Percentiles rank a stretch among this genome's conserved stretches.
These are phyloP conservation scores for Kradibia gibbosae DNA, from an alignment of 1,140 invertebrate genomes.

Conservation along the genomic window DNA sequence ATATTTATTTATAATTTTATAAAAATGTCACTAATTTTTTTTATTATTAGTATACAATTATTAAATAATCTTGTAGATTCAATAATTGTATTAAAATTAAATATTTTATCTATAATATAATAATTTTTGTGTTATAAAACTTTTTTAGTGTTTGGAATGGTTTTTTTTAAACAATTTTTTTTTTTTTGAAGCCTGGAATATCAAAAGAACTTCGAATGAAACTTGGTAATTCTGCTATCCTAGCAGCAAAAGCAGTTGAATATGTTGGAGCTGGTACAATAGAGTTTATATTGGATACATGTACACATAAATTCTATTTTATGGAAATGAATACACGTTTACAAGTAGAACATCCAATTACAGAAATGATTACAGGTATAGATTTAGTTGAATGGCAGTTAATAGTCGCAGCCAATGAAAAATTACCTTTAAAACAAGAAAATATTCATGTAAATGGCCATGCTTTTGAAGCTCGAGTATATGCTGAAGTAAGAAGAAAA, in stretches of 20 bases:
- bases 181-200: constrained; percentile 80
- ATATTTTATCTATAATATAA: too few species aligned
- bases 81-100: too few species aligned
- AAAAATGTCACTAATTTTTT: too few species aligned
- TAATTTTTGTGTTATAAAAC: too few species aligned
- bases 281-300: constrained; percentile 92
- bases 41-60: too few species aligned
- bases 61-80: too few species aligned
- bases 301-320: constrained; percentile 93
- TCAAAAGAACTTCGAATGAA: constrained; percentile 81
- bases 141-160: background rate
- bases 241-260: constrained; percentile 91
- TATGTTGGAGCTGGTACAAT: constrained; percentile 98
- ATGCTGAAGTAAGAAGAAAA: constrained; percentile 83
- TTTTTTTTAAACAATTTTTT: background rate
- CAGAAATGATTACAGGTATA: constrained; percentile 94
- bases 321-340: constrained; percentile 99
- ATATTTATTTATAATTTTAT: too few species aligned
- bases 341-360: constrained; percentile 98
- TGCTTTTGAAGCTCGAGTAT: constrained; percentile 95
- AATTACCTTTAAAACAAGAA: constrained; percentile 85
- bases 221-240: constrained; percentile 92
- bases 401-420: constrained; percentile 87
- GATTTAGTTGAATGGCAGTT: constrained; percentile 99
- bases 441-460: constrained; percentile 86